Evolutionary conservation across 2,888 invertebrate species (phyloP), one percentile per base, ranked within the genome.

Genomic region (Ichneumoninae sp.): DNA sequence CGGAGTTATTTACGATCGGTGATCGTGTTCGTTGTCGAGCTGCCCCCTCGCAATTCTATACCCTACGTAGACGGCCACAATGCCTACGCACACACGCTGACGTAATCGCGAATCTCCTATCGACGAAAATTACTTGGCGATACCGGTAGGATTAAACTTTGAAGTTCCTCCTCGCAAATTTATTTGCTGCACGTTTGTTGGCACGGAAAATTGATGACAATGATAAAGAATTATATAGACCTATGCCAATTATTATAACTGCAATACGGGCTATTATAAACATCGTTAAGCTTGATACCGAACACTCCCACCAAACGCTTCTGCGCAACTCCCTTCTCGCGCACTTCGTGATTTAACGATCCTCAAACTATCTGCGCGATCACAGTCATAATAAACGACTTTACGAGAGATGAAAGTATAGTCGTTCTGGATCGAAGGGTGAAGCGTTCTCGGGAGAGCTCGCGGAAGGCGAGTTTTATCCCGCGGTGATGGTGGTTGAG

Each of bases 1-100:
- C 70, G 83, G 83, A 88, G 89, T 90, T 91, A 88, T 92, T 92
- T 91, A 91, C 88, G 91, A 89, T 88, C 86, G 83, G 88, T 86
- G 88, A 88, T 87, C 87, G 87, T 86, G 86, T 70, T 84, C 40
- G 54, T 81, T 70, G 69, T 66, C 84, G 78, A 74, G 69, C 69
- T 78, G 69, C 78, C 74, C 40, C 60, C 16, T 75, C 66, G 65
- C 57, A 73, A 81, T 83, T 60, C 60, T 69, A 66, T 40, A 76
- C 36, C 0, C 22, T 52, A 66, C 75, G 54, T 47, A 63, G 8
- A 63, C 10, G 47, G 6, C 66, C 16, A 26, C 52, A 10, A 52
- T 52, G 40, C 66, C 26, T 66, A 66, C 33, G 50, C 63, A 50
- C 63, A 30, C 63, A 63, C n/a, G 33, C 7, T 30, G 6, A 33